These are phyloP conservation scores for Apodemia hepburni DNA, from an alignment of 2,888 invertebrate genomes.

Conservation along the genomic window DNA sequence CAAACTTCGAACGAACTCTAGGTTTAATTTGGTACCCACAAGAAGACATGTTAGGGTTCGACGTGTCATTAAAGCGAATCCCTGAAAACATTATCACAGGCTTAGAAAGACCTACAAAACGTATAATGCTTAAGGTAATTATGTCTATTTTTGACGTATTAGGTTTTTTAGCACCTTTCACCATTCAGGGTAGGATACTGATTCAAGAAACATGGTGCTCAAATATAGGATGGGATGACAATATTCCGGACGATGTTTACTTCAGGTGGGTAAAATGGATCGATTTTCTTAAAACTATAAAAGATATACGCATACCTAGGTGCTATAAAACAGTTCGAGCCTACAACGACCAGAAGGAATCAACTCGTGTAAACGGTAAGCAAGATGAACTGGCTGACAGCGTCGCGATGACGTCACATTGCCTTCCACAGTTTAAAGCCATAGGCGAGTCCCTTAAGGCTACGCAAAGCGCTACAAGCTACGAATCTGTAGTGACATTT, in stretches of 20 bases:
- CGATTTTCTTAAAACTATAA: not conserved
- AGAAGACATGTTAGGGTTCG: slow-evolving; percentile 31
- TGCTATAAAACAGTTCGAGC: not conserved
- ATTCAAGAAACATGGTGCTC: slow-evolving; percentile 26
- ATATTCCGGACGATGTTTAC: not conserved
- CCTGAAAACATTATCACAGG: slow-evolving; percentile 25
- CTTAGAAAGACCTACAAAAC: slow-evolving; percentile 31
- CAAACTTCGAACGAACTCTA: slow-evolving; percentile 30
- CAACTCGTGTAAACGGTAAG: not conserved
- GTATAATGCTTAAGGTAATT: slow-evolving; percentile 28
- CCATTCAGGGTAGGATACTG: slow-evolving; percentile 33
- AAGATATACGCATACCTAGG: not conserved
- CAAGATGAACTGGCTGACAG: too few species aligned
- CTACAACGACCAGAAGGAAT: not conserved
- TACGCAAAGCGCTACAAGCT: not conserved
- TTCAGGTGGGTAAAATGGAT: not conserved
- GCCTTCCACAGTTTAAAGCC: too few species aligned
- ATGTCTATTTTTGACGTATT: slow-evolving; percentile 34
- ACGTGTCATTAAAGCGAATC: slow-evolving; percentile 30
- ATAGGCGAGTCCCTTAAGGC: not conserved
- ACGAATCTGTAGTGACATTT: not conserved
- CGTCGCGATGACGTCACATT: too few species aligned
- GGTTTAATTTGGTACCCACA: slow-evolving; percentile 35
- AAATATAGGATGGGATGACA: not conserved
- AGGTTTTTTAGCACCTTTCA: slow-evolving; percentile 35